Conservation (phyloP, 2,888 invertebrate species). For the Anagyrus pseudococci region DNA sequence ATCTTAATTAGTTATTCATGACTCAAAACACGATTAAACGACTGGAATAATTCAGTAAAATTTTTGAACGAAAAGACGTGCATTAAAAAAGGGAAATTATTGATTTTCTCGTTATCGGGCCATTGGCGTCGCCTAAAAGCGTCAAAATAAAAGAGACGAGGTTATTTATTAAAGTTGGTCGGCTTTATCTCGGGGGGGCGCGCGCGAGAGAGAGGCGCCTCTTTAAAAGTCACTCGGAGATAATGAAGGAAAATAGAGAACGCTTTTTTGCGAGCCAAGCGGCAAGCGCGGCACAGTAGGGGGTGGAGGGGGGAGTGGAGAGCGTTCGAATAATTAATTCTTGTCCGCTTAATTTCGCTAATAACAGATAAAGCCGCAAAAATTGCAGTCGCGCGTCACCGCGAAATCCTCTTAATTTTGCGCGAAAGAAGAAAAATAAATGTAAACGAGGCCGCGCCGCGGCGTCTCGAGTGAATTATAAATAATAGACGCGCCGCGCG, state of each 20-base stretch:
- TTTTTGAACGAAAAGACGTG: no score
- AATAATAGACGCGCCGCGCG: neutral
- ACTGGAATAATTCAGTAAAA: no score
- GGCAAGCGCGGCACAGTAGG: no score
- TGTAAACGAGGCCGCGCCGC: neutral
- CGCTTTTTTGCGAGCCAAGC: conserved; percentile 16
- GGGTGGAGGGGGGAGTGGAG: neutral
- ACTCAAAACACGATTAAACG: no score
- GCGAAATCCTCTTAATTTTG: conserved; percentile 1
- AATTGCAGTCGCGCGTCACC: neutral
- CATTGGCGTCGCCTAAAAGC: no score
- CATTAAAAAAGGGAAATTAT: no score
- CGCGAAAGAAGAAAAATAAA: conserved; percentile 3
- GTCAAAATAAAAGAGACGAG: no score
- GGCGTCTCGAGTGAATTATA: neutral
- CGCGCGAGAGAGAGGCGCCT: neutral
- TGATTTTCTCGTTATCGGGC: no score
- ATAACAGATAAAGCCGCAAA: conserved; percentile 32
- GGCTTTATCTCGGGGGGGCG: conserved; percentile 26
- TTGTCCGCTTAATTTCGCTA: conserved; percentile 33
- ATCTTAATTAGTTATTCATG: no score
- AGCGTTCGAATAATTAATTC: conserved; percentile 28
- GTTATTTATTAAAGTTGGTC: conserved; percentile 36
- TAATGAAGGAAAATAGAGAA: conserved; percentile 35
- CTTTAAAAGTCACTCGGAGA: conserved; percentile 37